Conservation (phyloP, 2,797 vertebrate genomes). For the Cirrhinus mrigala region DNA sequence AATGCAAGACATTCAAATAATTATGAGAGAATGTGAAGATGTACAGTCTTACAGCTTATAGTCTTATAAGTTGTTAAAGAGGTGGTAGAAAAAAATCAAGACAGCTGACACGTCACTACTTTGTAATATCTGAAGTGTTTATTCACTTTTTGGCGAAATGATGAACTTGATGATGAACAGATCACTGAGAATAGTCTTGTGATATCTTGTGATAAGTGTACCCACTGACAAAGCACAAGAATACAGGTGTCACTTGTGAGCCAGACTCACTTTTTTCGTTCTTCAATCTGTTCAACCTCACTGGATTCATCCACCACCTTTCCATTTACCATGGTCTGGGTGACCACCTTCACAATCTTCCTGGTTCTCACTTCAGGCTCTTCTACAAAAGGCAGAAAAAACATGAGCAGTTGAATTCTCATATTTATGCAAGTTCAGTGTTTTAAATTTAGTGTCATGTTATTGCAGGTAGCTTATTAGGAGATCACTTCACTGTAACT, state of each 20-base stretch:
- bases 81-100: constrained; percentile 7
- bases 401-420: neutral
- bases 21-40: neutral
- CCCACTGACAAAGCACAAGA: neutral
- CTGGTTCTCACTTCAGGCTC: constrained; percentile 82
- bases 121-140: constrained; percentile 39
- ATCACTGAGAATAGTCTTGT: neutral
- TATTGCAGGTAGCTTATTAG: neutral
- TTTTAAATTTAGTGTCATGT: neutral
- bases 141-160: constrained; percentile 30
- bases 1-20: neutral
- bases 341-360: constrained; percentile 87
- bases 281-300: constrained; percentile 84
- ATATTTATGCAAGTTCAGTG: neutral
- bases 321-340: constrained; percentile 85
- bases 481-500: neutral
- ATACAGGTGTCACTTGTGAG: constrained; percentile 9
- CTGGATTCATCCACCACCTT: constrained; percentile 85
- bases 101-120: constrained; percentile 38
- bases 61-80: neutral
- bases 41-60: neutral
- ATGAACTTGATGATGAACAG: constrained; percentile 27
- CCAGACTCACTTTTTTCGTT: constrained; percentile 77
- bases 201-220: neutral
- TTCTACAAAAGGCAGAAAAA: constrained; percentile 68